Base-by-base conservation (phyloP, 1,140 invertebrate genomes). In the Calosoma granatense region DNA sequence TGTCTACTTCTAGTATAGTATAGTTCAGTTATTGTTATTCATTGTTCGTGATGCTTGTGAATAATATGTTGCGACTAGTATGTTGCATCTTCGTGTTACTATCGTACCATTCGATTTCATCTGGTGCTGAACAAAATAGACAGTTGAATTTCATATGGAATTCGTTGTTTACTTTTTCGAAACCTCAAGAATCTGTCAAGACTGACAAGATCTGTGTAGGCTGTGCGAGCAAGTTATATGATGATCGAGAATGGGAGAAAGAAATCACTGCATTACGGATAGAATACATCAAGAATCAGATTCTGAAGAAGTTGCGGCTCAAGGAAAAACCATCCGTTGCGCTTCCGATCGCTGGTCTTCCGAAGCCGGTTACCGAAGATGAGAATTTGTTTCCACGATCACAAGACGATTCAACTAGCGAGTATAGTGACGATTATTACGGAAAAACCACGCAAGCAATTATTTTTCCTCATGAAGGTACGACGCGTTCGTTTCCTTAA, bases 231-330 rank as follows among this genome's bases (percentile, higher is more conserved):
- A 47, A 47, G 4, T 47, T 47, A 17, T 47, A 47, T 17, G 41
- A 47, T 17, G 41, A 47, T 4, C 9, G 4, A 4, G 41, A 47
- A 47, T 47, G 9, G 17, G 74, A 76, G 60, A 70, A 72, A 56
- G 70, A 76, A 55, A 61, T 84, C 9, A 80, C 77, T 0, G 76
- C 75, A n/a, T 62, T 82, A 15, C 71, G 87, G 54, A 80, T 89
- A 36, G 86, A 90, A 67, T 86, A 85, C 59, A 86, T 90, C 9
- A 90, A 90, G 66, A 80, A 87, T 61, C 87, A 90, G 70, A 90
- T 91, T 15, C 67, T 91, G 53, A 84, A 82, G 68, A 90, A 90
- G 67, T 66, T 91, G 43, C 70, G 86, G 56, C 67, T 91, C 1
- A 87, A 81, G 43, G 83, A 84, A 65, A 83, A 83, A 58, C 88